These are phyloP conservation scores for Phrynocephalus guinanensis DNA, from an alignment of 2,797 vertebrate genomes.

Conservation along the genomic window DNA sequence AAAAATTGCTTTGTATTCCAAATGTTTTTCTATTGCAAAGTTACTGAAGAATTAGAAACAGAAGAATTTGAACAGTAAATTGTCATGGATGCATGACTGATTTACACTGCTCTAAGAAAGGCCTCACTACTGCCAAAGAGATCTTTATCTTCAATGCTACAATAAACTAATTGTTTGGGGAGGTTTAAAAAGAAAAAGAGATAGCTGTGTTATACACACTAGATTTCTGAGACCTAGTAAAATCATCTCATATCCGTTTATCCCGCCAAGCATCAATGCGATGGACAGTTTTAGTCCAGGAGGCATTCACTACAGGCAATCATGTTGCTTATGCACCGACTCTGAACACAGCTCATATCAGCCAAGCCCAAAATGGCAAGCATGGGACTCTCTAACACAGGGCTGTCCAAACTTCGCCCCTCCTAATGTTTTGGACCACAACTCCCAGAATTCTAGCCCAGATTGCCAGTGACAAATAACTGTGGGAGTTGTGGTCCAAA, in stretches of 20 bases:
- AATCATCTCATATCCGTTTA: constrained; percentile 46
- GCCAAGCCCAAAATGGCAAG: constrained; percentile 1
- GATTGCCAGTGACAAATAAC: no score
- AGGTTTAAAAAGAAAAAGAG: constrained; percentile 63
- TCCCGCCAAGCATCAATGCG: constrained; percentile 45
- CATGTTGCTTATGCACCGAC: constrained; percentile 43
- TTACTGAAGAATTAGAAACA: constrained; percentile 65
- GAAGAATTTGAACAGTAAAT: constrained; percentile 58
- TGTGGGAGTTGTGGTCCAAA: no score
- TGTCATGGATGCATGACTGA: constrained; percentile 60
- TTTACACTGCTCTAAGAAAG: constrained; percentile 69
- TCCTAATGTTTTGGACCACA: no score
- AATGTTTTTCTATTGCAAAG: constrained; percentile 59
- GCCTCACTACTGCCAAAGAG: constrained; percentile 57
- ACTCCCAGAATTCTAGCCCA: no score
- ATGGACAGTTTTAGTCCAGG: not conserved
- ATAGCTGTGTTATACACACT: constrained; percentile 50
- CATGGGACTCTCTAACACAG: constrained; percentile 23
- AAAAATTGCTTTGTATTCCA: constrained; percentile 41
- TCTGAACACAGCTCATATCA: constrained; percentile 56
- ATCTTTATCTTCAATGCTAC: constrained; percentile 60
- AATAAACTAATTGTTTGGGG: constrained; percentile 55
- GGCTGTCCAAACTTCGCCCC: not conserved
- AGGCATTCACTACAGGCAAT: not conserved
- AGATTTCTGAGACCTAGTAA: constrained; percentile 55